Evolutionary conservation across 2,113 vertebrate species (phyloP), one percentile per base, ranked within the genome.

Genomic region (Pluvialis apricaria): DNA sequence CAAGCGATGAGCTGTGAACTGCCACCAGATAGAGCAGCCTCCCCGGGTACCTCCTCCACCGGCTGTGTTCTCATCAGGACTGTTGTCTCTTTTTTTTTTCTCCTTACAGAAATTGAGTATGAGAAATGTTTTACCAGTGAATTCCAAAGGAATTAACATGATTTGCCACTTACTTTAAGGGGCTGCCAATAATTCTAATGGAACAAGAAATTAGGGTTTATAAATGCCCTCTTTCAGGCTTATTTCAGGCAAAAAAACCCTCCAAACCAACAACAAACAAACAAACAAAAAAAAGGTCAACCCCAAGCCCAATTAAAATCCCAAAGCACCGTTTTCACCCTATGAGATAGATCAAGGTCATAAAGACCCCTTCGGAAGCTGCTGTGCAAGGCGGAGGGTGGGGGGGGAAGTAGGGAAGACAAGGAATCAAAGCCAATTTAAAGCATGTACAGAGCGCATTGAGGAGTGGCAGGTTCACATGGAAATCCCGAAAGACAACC

Each of bases 71-170:
- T n/a, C 82, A 71, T 25, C n/a, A 25, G 25, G 18, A 36, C 34
- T 34, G 3, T 14, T 20, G 19, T 1, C 2, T 6, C 15, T 15
- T 21, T 3, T 5, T 68, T 34, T 29, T 10, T 26, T 17, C 34
- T 7, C 15, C 44, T 16, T 10, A 16, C 58, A 55, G 42, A 32
- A 90, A 86, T 92, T 95, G 49, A 78, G 88, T 84, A 93, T 4
- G 9, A 81, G 64, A 90, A 90, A 96, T 71, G 82, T 82, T 92
- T 96, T 88, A 97, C 88, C 75, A 81, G 54, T 80, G 88, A 88
- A 85, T 92, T 94, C 51, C 31, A 10, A 86, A 78, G 54, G 66
- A 92, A 90, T 92, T 88, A 95, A 66, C 32, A 57, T 44, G 69
- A 89, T 92, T 91, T 89, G 79, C 85, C 69, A 66, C 90, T 79